Evolutionary conservation across 2,113 vertebrate genomes (phyloP), one percentile per base, ranked within the genome.

Genomic region (Rana temporaria): DNA sequence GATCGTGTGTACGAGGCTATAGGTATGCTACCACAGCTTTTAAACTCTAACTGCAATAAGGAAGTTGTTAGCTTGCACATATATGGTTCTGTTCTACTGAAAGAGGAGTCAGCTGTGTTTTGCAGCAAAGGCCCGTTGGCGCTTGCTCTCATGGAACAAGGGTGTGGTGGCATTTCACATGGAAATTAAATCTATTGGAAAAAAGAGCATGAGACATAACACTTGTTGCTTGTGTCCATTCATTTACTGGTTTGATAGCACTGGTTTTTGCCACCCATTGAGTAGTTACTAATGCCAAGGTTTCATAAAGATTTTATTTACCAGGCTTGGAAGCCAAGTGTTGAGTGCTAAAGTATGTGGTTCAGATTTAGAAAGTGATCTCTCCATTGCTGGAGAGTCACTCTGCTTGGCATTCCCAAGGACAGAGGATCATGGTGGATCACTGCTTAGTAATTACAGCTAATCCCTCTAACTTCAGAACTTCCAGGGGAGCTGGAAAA

Each of bases 101-200:
- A n/a, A 62, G 7, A 75, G 30, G 38, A 19, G n/a, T 62, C 32
- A 22, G n/a, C 52, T 32, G 24, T 71, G 16, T 32, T 8, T 26
- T 57, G 70, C 72, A 62, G 72, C 20, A 74, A 74, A 34, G 55
- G 3, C 14, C 26, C 6, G 32, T 30, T 62, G 60, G 20, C 20
- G 24, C 24, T 11, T 60, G n/a, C 19, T 20, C n/a, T 22, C 20
- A 60, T 60, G 11, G 3, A 24, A 63, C n/a, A 5, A 22, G 32
- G 56, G 72, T 75, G 56, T 19, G 15, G 32, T 62, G 19, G 59
- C 20, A 12, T 62, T 62, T 60, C 56, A 59, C 20, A 32, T 75
- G 56, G 72, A 75, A 75, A 75, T 42, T 38, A 62, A 42, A 75
- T 22, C 59, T 62, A 42, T 42, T 75, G 72, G 72, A 75, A 75